Conservation (phyloP, 1,140 invertebrate species). For the Drosophila melanogaster region DNA sequence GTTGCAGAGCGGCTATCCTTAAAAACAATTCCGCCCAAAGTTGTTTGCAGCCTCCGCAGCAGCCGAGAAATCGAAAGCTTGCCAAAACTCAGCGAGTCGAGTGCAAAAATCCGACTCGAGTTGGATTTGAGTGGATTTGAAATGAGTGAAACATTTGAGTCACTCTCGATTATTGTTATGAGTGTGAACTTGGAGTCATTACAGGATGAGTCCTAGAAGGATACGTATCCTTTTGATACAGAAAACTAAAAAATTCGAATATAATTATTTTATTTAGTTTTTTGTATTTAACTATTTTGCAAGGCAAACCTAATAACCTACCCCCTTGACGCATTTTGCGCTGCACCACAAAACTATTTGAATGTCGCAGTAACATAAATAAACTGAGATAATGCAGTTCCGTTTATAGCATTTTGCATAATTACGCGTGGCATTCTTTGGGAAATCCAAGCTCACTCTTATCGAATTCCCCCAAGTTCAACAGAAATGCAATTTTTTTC, state of each 20-base stretch:
- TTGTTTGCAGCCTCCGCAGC: conserved; percentile 67
- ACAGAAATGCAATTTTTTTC: not conserved
- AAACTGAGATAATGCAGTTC: not conserved
- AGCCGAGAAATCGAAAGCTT: conserved; percentile 42
- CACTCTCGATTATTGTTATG: conserved; percentile 35
- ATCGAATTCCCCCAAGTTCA: conserved; percentile 33
- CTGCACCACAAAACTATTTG: not conserved
- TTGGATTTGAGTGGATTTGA: conserved; percentile 1
- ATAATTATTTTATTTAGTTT: too few relatives aligned
- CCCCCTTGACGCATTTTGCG: conserved; percentile 4
- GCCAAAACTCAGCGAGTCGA: conserved; percentile 39
- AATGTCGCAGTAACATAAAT: conserved; percentile 8
- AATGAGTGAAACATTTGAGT: conserved; percentile 36
- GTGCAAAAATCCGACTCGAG: conserved; percentile 35
- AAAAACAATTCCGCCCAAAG: conserved; percentile 68
- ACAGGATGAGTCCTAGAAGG: not conserved
- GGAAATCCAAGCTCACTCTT: conserved; percentile 3
- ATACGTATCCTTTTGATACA: not conserved
- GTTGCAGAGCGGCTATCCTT: conserved; percentile 64
- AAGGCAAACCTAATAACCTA: too few relatives aligned
- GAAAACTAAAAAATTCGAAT: too few relatives aligned
- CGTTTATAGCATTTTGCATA: not conserved
- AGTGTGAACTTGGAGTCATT: conserved; percentile 12
- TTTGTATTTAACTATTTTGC: too few relatives aligned
- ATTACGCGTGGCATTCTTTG: not conserved